Base-by-base conservation (phyloP, 2,113 vertebrate genomes). In the Motacilla alba region DNA sequence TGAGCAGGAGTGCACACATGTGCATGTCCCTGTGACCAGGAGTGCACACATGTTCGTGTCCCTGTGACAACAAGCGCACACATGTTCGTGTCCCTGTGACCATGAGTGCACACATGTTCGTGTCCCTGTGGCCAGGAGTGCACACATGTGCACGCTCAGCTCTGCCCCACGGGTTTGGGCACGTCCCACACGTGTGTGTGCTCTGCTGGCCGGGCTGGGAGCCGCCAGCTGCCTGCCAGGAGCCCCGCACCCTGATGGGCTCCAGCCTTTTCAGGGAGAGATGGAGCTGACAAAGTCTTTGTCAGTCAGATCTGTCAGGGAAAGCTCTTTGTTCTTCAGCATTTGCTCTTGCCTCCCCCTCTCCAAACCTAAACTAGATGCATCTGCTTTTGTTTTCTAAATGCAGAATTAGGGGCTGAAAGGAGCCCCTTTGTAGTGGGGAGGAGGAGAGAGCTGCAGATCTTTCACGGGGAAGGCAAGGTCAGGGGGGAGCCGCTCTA, bases 371-470 rank as follows among this genome's bases (percentile, higher is more conserved):
- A 84, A 95, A 90, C 74, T 86, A 52, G 91, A 94, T 83, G 95
- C 95, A 92, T 93, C 95, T 90, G 89, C 97, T 96, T 97, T 96
- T 97, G 95, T 96, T 97, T 97, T 95, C 91, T 87, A 94, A 94
- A 96, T 93, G 95, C 95, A 94, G 93, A 94, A 94, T 93, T 94
- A 88, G 85, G 89, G 84, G 18, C 60, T 96, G 94, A 93, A 96
- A 95, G 63, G 94, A 93, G 87, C 69, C 62, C 52, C 93, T 94
- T 86, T 93, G 96, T 93, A 92, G 92, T 50, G 85, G 72, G 94
- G 92, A 95, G 96, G 95, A 96, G 92, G 94, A 95, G 90, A 70
- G 80, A 72, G 64, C 87, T 56, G 90, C 87, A 44, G 84, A 94
- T 90, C 94, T 91, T 85, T 86, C 87, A 92, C 82, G 49, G 82